These are phyloP conservation scores for Fukomys damarensis DNA, from an alignment of 2,113 vertebrate species.

Conservation along the genomic window DNA sequence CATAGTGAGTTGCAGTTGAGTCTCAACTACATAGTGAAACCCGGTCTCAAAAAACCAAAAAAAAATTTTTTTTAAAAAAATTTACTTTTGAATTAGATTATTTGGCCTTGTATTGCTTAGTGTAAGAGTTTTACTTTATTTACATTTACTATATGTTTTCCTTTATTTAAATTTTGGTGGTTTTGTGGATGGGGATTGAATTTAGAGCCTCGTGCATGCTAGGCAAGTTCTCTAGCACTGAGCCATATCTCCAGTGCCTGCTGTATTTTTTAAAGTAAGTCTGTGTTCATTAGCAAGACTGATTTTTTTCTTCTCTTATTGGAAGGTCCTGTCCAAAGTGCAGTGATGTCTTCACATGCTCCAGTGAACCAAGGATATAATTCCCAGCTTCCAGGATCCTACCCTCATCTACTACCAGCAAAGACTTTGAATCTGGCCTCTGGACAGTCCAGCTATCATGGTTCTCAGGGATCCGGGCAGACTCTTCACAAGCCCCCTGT, in stretches of 20 bases:
- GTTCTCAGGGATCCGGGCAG: conserved; percentile 89
- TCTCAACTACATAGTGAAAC: too few species aligned
- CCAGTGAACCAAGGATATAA: conserved; percentile 86
- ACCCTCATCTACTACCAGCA: conserved; percentile 85
- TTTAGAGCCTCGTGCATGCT: neutral
- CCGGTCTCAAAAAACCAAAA: too few species aligned
- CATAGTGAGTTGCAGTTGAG: too few species aligned
- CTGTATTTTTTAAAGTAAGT: conserved; percentile 18
- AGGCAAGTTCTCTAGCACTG: neutral
- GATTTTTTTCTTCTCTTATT: conserved; percentile 69
- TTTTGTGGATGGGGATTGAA: neutral
- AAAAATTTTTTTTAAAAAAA: too few species aligned
- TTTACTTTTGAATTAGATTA: conserved; percentile 40
- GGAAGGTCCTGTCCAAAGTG: conserved; percentile 93
- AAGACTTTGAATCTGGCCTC: conserved; percentile 87
- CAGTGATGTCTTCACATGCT: conserved; percentile 86
- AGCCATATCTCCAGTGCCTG: neutral
- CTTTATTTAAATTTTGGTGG: neutral
- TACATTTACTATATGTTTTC: neutral
- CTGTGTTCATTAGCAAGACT: conserved; percentile 60
- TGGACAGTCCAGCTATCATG: conserved; percentile 88
- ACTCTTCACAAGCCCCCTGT: conserved; percentile 86
- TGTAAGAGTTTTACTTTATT: neutral
- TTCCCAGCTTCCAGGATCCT: conserved; percentile 86
- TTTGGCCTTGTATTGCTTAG: conserved; percentile 54